These are phyloP conservation scores for Matsumyia berberina DNA, from an alignment of 2,888 invertebrate species.

Conservation along the genomic window DNA sequence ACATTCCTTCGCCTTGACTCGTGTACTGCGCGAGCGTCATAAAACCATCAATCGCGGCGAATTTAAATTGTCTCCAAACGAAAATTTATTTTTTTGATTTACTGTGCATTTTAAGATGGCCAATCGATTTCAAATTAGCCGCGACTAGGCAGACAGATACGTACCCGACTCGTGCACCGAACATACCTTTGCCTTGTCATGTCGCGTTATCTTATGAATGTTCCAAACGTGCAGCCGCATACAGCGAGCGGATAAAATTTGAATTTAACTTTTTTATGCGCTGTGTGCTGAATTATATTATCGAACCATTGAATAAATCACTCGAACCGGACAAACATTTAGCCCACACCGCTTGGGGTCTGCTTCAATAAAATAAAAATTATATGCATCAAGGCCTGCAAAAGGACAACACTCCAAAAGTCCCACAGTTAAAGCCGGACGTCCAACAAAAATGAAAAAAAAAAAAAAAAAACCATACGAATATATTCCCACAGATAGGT, in stretches of 20 bases:
- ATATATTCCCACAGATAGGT: conserved; percentile 53
- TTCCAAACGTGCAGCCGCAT: conserved; percentile 62
- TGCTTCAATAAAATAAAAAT: conserved; percentile 23
- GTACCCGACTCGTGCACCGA: too few species aligned
- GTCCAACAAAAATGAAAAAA: too few species aligned
- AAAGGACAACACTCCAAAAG: conserved; percentile 44
- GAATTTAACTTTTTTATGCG: conserved; percentile 57
- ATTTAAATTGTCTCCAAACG: conserved; percentile 37
- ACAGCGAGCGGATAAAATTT: conserved; percentile 72
- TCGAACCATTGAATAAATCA: conserved; percentile 71
- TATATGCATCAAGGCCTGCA: conserved; percentile 30
- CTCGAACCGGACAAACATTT: conserved; percentile 64
- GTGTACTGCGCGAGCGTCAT: conserved; percentile 29
- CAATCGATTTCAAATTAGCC: conserved; percentile 70
- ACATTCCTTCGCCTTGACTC: conserved; percentile 33
- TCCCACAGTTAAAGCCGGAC: conserved; percentile 44
- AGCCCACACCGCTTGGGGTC: conserved; percentile 69
- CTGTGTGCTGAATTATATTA: conserved; percentile 75
- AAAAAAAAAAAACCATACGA: too few species aligned
- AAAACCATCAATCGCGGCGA: conserved; percentile 29
- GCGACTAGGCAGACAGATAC: not conserved
- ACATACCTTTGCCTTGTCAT: conserved; percentile 18
- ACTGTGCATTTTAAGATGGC: conserved; percentile 55
- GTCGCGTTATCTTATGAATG: conserved; percentile 61
- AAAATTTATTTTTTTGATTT: conserved; percentile 59